phyloP scores from a whole-genome alignment of 1,140 invertebrate genomes.

The Polypedilum vanderplanki region DNA sequence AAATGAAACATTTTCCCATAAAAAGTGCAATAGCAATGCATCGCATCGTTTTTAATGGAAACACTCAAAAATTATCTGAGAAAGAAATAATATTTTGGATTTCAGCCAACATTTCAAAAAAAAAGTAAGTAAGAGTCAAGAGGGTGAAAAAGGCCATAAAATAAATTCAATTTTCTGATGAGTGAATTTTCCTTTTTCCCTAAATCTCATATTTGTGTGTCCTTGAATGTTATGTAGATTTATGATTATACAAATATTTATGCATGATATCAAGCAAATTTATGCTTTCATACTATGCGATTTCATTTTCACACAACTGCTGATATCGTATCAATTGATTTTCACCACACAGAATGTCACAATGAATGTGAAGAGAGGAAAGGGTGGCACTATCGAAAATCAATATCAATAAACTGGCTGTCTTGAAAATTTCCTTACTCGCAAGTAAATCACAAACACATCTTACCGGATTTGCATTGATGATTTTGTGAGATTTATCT shows the following conservation, averaged over 20 bases:
- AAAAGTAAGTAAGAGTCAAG: neutral
- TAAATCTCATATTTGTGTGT: neutral
- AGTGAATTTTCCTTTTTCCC: slow-evolving; percentile 13
- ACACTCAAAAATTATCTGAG: too few species aligned
- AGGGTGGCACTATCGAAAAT: neutral
- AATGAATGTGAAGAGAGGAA: neutral
- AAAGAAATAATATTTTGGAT: neutral
- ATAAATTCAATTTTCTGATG: slow-evolving; percentile 28
- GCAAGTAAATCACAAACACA: neutral
- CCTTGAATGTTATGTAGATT: slow-evolving; percentile 21
- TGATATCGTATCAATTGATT: neutral
- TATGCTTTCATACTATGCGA: neutral
- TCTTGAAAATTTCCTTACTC: neutral
- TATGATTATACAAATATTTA: slow-evolving; percentile 29
- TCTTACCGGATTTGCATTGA: slow-evolving; percentile 3
- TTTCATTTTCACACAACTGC: neutral
- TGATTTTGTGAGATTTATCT: slow-evolving; percentile 3
- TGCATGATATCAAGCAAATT: neutral
- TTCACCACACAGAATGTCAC: neutral
- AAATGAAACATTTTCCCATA: too few species aligned
- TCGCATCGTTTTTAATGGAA: too few species aligned
- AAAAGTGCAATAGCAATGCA: too few species aligned
- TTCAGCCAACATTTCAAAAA: neutral
- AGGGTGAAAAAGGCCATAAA: slow-evolving; percentile 20
- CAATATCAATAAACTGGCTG: neutral